A percentile compares a stretch with the other conserved stretches of the same genome.
Conservation (phyloP, 1,140 invertebrate genomes). For the silkworm (Bombyx mori) region DNA sequence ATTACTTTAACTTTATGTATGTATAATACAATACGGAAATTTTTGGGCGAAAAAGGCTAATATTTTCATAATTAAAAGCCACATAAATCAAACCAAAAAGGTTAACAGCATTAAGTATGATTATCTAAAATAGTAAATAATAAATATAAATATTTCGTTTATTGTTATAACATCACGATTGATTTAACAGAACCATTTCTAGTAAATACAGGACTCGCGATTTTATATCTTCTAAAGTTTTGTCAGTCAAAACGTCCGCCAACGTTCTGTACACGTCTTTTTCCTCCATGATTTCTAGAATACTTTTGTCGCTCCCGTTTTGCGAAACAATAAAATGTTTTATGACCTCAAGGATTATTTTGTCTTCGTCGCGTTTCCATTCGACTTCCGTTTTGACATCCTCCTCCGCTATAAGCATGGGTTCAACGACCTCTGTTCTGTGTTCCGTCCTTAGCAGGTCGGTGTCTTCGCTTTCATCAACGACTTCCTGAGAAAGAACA, state of each 20-base stretch:
- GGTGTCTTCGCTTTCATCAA: constrained; percentile 5
- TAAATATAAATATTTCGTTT: too few relatives aligned
- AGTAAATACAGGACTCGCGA: constrained; percentile 43
- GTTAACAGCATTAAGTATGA: too few relatives aligned
- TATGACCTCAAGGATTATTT: constrained; percentile 44
- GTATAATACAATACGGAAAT: too few relatives aligned
- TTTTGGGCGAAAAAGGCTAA: too few relatives aligned
- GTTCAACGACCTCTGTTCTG: background rate
- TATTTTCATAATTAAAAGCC: too few relatives aligned
- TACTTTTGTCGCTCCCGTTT: constrained; percentile 36
- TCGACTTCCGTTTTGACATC: constrained; percentile 34
- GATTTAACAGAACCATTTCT: constrained; percentile 26
- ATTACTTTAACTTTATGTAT: too few relatives aligned
- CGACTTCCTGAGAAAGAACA: background rate
- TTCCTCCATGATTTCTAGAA: constrained; percentile 44
- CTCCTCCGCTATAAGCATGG: constrained; percentile 25
- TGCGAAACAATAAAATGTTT: constrained; percentile 29
- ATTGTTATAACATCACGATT: background rate
- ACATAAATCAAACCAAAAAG: too few relatives aligned
- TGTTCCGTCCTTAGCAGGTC: background rate
- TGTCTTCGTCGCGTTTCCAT: constrained; percentile 58
- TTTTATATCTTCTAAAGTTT: constrained; percentile 31
- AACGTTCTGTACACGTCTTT: constrained; percentile 32
- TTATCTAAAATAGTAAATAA: too few relatives aligned
- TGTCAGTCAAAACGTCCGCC: constrained; percentile 26